Evolutionary conservation across 2,113 vertebrate genomes (phyloP).

Genomic region (Arenaria interpres): DNA sequence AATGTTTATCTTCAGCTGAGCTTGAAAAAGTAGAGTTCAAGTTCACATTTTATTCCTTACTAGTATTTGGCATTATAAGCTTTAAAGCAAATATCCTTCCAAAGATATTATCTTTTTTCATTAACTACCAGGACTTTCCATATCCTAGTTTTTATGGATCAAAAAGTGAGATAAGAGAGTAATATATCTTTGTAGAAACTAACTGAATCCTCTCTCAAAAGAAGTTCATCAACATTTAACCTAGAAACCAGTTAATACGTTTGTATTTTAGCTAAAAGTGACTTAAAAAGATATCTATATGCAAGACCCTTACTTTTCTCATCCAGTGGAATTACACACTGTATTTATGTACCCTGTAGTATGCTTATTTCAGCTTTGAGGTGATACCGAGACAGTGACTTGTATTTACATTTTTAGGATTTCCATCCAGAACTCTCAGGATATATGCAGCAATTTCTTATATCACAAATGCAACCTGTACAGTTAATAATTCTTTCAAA

Average conservation of each 20-base stretch:
- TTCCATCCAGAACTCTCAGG: neutral
- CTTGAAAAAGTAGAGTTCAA: neutral
- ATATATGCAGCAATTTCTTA: neutral
- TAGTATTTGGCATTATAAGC: neutral
- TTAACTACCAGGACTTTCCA: neutral
- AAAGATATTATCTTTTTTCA: neutral
- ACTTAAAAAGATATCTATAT: neutral
- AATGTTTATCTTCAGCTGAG: neutral
- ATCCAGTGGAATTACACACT: neutral
- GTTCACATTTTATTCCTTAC: neutral
- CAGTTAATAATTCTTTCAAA: neutral
- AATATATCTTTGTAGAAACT: neutral
- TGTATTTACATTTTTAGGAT: neutral
- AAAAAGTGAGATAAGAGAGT: neutral
- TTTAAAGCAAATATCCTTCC: neutral
- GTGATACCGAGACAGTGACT: neutral
- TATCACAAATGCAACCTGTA: neutral
- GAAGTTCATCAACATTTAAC: neutral
- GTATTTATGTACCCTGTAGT: neutral
- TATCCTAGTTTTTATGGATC: neutral
- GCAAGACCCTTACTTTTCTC: neutral
- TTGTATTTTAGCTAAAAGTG: neutral
- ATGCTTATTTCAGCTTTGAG: neutral
- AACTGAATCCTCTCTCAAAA: neutral
- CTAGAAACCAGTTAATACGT: neutral